Percentiles rank a stretch among this genome's conserved stretches.
Conservation (phyloP, 1,140 invertebrate species). For the Ylistrum balloti region DNA sequence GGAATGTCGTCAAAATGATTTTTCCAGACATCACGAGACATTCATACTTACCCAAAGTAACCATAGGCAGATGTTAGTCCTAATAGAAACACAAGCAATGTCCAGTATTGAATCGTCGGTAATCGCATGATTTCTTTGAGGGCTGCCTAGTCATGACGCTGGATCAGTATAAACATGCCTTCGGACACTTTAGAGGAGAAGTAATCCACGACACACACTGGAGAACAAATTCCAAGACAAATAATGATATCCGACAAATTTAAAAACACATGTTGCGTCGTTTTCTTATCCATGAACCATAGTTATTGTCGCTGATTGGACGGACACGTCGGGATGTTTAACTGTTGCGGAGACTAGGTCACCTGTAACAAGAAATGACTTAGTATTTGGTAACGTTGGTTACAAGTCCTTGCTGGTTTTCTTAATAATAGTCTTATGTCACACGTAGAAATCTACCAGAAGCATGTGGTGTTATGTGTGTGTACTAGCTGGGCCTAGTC, state of each 20-base stretch:
- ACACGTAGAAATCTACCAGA: not conserved
- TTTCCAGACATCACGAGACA: too few relatives aligned
- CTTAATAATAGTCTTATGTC: not conserved
- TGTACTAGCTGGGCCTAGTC: not conserved
- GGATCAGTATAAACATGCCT: not conserved
- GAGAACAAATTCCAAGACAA: not conserved
- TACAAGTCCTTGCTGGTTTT: not conserved
- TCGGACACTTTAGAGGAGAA: not conserved
- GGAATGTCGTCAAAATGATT: too few relatives aligned
- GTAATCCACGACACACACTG: not conserved
- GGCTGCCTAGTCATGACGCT: conserved; percentile 4
- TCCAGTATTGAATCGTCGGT: not conserved
- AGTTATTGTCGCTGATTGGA: not conserved
- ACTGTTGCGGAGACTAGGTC: not conserved
- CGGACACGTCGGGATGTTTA: not conserved
- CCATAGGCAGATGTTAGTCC: not conserved
- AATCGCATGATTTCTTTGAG: not conserved
- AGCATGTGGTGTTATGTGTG: not conserved
- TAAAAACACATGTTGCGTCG: not conserved
- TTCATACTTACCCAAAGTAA: not conserved
- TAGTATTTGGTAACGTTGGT: not conserved
- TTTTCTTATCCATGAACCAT: not conserved
- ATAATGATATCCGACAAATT: not conserved
- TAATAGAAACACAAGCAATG: not conserved
- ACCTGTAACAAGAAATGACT: not conserved